Evolutionary conservation across 1,140 invertebrate species (phyloP).

Genomic region (Potamilus streckersoni): DNA sequence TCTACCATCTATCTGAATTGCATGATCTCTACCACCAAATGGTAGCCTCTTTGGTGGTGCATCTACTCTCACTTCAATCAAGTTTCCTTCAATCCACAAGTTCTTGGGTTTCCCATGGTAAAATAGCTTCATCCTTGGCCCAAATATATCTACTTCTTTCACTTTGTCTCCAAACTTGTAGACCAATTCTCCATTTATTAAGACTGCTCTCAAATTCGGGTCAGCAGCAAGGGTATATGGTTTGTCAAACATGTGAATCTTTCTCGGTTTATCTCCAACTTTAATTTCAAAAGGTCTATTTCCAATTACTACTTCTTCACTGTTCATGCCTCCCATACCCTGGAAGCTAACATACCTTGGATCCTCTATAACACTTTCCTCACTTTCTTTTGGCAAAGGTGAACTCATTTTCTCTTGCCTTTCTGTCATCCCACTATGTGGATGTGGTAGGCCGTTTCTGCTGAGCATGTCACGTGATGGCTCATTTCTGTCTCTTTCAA

Average conservation of each 20-base stretch:
- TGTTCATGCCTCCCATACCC: conserved; percentile 33
- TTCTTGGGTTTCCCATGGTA: conserved; percentile 56
- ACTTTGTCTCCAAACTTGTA: conserved; percentile 64
- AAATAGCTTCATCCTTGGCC: conserved; percentile 47
- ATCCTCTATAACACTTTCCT: conserved; percentile 9
- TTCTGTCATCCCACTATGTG: neutral
- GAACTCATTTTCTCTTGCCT: conserved; percentile 6
- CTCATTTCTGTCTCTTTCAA: neutral
- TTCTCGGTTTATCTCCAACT: conserved; percentile 44
- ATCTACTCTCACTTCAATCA: conserved; percentile 60
- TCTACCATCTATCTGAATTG: conserved; percentile 59
- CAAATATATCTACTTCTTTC: conserved; percentile 48
- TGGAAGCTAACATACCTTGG: conserved; percentile 31
- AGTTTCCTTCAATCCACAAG: conserved; percentile 63
- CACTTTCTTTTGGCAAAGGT: conserved; percentile 8
- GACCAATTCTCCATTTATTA: conserved; percentile 46
- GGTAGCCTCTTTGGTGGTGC: conserved; percentile 60
- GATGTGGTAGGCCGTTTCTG: conserved; percentile 1
- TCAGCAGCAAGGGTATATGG: conserved; percentile 40
- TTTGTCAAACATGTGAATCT: conserved; percentile 38
- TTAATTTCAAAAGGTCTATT: conserved; percentile 55
- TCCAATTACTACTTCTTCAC: conserved; percentile 62
- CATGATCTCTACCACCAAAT: conserved; percentile 48
- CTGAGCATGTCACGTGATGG: too few relatives aligned
- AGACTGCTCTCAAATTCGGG: conserved; percentile 47